Conservation (phyloP, 2,888 invertebrate genomes). For the Ophion obscuratus region DNA sequence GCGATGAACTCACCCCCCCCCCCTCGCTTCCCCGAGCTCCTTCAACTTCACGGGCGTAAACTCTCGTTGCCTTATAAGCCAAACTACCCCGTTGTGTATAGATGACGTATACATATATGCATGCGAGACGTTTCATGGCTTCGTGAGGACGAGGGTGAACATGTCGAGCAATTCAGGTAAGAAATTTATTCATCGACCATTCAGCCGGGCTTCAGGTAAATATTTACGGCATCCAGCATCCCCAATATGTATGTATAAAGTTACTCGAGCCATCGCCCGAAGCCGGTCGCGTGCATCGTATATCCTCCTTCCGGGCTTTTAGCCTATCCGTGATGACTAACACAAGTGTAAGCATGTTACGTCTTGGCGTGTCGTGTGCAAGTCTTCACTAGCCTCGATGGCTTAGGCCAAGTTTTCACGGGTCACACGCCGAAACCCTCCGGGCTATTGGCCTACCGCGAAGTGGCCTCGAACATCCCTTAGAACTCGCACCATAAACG, state of each 20-base stretch:
- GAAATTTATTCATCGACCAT: slow-evolving; percentile 78
- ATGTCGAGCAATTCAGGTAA: slow-evolving; percentile 74
- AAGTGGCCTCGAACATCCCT: slow-evolving; percentile 59
- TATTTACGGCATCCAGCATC: slow-evolving; percentile 65
- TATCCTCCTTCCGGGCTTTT: slow-evolving; percentile 37
- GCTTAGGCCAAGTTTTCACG: slow-evolving; percentile 55
- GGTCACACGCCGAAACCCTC: slow-evolving; percentile 41
- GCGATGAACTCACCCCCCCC: slow-evolving; percentile 25
- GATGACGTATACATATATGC: slow-evolving; percentile 27
- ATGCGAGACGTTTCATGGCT: slow-evolving; percentile 12
- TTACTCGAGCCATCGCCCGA: slow-evolving; percentile 25
- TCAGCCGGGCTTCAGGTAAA: slow-evolving; percentile 64
- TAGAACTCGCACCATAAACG: slow-evolving; percentile 25
- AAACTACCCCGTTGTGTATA: slow-evolving; percentile 53
- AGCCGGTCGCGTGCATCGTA: slow-evolving; percentile 47
- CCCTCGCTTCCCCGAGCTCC: slow-evolving; percentile 6
- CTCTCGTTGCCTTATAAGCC: slow-evolving; percentile 63
- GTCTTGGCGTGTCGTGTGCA: slow-evolving; percentile 21
- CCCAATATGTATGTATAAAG: slow-evolving; percentile 23
- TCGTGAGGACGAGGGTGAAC: slow-evolving; percentile 48
- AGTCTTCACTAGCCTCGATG: slow-evolving; percentile 20
- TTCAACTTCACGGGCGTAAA: slow-evolving; percentile 56
- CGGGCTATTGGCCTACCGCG: slow-evolving; percentile 61
- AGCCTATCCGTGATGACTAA: slow-evolving; percentile 27
- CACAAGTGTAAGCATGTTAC: slow-evolving; percentile 4